Conservation (phyloP, 1,140 invertebrate genomes). For the Bombus fervidus region DNA sequence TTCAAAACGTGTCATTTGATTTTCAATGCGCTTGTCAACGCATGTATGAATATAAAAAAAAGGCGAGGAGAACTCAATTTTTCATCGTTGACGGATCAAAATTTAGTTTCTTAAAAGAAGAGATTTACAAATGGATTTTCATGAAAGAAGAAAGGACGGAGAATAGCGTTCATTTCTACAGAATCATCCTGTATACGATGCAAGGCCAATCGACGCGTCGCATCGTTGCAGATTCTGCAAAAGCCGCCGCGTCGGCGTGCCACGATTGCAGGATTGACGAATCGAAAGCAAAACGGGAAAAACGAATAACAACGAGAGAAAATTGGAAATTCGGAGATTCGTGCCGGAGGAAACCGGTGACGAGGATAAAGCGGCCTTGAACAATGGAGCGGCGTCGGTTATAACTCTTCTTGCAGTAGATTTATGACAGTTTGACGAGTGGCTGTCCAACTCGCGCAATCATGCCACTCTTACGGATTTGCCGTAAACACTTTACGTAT, state of each 20-base stretch:
- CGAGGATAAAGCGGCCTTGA: slow-evolving; percentile 28
- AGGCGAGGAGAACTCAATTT: background rate
- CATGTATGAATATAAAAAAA: background rate
- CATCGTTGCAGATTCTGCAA: slow-evolving; percentile 33
- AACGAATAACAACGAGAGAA: slow-evolving; percentile 22
- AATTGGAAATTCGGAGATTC: slow-evolving; percentile 44
- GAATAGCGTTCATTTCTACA: background rate
- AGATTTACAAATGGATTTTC: slow-evolving; percentile 3
- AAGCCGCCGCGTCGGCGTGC: slow-evolving; percentile 7
- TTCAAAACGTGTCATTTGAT: background rate
- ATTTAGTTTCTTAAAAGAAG: slow-evolving; percentile 10
- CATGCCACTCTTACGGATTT: no score
- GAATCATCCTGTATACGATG: slow-evolving; percentile 29
- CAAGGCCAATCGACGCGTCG: background rate
- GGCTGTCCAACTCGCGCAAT: background rate
- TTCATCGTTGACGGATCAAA: background rate
- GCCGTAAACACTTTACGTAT: background rate
- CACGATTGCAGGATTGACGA: slow-evolving; percentile 36
- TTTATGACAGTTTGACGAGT: slow-evolving; percentile 43
- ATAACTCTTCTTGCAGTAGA: slow-evolving; percentile 26
- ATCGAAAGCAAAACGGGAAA: background rate
- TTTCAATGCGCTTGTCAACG: background rate
- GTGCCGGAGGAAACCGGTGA: slow-evolving; percentile 31
- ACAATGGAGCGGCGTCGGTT: background rate
- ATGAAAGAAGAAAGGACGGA: no score